These are phyloP conservation scores for Orthosia gothica DNA, from an alignment of 2,888 invertebrate genomes.

Conservation along the genomic window DNA sequence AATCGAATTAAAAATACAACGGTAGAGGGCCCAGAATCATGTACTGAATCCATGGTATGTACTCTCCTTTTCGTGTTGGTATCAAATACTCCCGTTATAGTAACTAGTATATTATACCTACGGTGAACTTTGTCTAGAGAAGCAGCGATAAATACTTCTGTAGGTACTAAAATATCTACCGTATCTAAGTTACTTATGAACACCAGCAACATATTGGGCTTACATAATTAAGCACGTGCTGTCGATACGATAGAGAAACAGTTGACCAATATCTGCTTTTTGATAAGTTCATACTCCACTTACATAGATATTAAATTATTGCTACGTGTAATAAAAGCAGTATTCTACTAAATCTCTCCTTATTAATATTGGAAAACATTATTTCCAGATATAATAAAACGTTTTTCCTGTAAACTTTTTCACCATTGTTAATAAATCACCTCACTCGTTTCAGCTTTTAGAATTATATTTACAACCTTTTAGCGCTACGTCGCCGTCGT, in stretches of 20 bases:
- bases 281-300: not conserved
- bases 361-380: not conserved
- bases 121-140: too few relatives aligned
- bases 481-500: not conserved
- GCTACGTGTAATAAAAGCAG: not conserved
- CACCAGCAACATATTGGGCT: not conserved
- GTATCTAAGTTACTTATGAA: not conserved
- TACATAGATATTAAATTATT: not conserved
- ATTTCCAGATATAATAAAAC: too few relatives aligned
- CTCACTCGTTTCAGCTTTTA: not conserved
- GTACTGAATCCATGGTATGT: too few relatives aligned
- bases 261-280: not conserved
- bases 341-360: not conserved
- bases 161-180: too few relatives aligned
- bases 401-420: not conserved
- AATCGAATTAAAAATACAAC: too few relatives aligned
- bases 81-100: too few relatives aligned
- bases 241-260: not conserved
- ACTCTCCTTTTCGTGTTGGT: too few relatives aligned
- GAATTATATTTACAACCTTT: constrained; percentile 20
- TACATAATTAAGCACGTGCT: not conserved
- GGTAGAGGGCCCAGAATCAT: too few relatives aligned
- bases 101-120: too few relatives aligned
- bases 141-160: too few relatives aligned
- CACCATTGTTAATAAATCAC: not conserved